phyloP scores from a whole-genome alignment of 2,113 vertebrate genomes.

The Jaculus jaculus region DNA sequence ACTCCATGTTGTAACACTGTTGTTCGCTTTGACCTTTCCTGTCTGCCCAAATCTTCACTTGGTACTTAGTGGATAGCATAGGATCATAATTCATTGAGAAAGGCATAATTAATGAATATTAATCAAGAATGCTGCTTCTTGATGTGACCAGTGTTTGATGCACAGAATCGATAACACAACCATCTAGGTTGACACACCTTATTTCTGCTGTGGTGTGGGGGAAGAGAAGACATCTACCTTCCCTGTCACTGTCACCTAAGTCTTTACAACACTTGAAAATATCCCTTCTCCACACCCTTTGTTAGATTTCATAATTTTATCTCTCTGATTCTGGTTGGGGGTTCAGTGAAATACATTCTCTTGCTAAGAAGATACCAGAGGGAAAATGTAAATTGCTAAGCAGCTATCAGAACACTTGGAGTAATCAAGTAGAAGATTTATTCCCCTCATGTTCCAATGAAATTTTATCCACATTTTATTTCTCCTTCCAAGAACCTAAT shows the following conservation, averaged over 20 bases:
- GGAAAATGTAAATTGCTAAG: not conserved
- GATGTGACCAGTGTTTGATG: not conserved
- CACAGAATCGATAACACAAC: fast-evolving
- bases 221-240: fast-evolving
- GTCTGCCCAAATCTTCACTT: not conserved
- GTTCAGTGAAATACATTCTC: not conserved
- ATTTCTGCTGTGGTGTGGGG: fast-evolving
- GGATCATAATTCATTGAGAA: not conserved
- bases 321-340: not conserved
- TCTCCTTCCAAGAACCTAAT: not conserved
- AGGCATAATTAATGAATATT: not conserved
- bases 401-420: not conserved
- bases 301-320: not conserved
- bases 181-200: fast-evolving
- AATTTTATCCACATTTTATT: not conserved
- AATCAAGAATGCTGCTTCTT: not conserved
- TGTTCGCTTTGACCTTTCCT: not conserved
- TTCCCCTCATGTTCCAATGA: not conserved
- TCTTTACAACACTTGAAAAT: not conserved
- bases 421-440: not conserved
- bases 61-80: not conserved
- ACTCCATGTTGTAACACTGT: not conserved
- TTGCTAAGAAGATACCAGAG: not conserved
- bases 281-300: no score
- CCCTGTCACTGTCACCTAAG: fast-evolving